Percentiles rank a stretch among this genome's conserved stretches.
phyloP scores from a whole-genome alignment of 2,113 vertebrate species.

The Cottus gobio region DNA sequence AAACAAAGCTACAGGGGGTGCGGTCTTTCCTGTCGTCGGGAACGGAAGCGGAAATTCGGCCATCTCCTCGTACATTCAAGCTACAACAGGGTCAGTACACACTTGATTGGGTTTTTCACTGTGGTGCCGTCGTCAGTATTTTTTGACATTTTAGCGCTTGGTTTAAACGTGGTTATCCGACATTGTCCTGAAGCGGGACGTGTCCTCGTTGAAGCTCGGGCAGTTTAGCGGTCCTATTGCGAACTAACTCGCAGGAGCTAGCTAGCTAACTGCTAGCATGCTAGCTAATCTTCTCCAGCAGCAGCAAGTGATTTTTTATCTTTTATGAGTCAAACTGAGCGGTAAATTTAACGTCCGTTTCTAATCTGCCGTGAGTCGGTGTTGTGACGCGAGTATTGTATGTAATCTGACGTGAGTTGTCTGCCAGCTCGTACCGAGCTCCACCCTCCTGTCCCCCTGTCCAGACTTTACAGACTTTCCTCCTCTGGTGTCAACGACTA shows the following conservation, averaged over 20 bases:
- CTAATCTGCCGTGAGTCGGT: background rate
- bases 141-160: slow-evolving; percentile 15
- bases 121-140: slow-evolving; percentile 11
- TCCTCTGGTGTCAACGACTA: slow-evolving; percentile 40
- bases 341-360: slow-evolving; percentile 16
- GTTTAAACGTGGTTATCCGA: slow-evolving; percentile 17
- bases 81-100: slow-evolving; percentile 83
- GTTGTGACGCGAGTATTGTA: background rate
- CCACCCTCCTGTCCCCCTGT: slow-evolving; percentile 1
- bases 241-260: slow-evolving; percentile 65
- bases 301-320: slow-evolving; percentile 49
- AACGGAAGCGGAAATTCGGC: slow-evolving; percentile 87
- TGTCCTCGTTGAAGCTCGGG: slow-evolving; percentile 32
- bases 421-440: background rate
- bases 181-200: slow-evolving; percentile 15
- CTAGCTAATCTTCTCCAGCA: slow-evolving; percentile 57
- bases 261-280: slow-evolving; percentile 45
- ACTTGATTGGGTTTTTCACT: slow-evolving; percentile 64
- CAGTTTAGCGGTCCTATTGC: slow-evolving; percentile 39
- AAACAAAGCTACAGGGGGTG: slow-evolving; percentile 79
- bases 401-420: background rate
- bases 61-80: slow-evolving; percentile 83
- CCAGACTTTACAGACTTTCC: slow-evolving; percentile 50
- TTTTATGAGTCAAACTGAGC: slow-evolving; percentile 35
- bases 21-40: slow-evolving; percentile 73